Evolutionary conservation across 2,797 vertebrate genomes (phyloP).

Genomic region (Anguilla anguilla): DNA sequence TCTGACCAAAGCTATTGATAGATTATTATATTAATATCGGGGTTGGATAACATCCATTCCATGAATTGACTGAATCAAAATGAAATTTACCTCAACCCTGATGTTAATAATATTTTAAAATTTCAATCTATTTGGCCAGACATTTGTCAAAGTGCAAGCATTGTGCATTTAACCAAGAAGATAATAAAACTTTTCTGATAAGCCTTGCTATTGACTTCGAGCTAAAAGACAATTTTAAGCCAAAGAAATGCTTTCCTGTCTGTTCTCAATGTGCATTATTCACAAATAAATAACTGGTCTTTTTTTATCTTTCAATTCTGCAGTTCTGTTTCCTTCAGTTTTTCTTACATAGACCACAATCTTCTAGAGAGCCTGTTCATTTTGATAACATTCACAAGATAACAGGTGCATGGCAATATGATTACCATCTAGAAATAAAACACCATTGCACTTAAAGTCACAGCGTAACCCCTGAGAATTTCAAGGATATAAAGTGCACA

Average conservation of each 20-base stretch:
- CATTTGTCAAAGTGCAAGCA: too few species aligned
- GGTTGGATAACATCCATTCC: neutral
- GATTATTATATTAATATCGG: neutral
- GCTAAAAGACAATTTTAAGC: neutral
- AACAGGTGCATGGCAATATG: neutral
- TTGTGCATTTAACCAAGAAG: neutral
- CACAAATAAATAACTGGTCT: neutral
- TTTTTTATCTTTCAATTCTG: neutral
- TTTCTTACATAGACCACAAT: neutral
- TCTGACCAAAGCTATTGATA: neutral
- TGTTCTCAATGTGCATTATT: neutral
- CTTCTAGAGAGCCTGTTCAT: neutral
- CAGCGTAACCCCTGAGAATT: neutral
- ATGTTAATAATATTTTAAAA: too few species aligned
- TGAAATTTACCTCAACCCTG: neutral
- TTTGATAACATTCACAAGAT: neutral
- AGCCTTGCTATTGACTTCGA: neutral
- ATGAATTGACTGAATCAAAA: neutral
- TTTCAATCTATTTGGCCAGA: too few species aligned
- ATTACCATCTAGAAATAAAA: slow-evolving; percentile 1
- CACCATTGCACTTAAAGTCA: neutral
- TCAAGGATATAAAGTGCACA: slow-evolving; percentile 1
- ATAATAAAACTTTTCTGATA: neutral
- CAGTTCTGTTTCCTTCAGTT: neutral
- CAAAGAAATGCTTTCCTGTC: neutral